Evolutionary conservation across 2,888 invertebrate genomes (phyloP).

Genomic region (Synergus japonicus): DNA sequence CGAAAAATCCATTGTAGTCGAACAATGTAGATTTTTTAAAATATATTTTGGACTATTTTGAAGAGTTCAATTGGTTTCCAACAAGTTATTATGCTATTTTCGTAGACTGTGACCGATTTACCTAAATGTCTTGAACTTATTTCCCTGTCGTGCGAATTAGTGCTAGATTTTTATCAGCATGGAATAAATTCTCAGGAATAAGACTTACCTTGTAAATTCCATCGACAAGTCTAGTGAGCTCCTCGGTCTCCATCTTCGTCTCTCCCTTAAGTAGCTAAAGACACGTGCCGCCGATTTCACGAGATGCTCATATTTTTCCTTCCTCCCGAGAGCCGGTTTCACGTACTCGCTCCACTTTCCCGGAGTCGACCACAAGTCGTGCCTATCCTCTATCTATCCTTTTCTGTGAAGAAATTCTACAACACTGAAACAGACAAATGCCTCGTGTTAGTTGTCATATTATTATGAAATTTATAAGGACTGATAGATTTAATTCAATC

Average conservation of each 20-base stretch:
- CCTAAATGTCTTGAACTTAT: not conserved
- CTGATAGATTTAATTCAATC: not conserved
- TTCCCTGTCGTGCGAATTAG: not conserved
- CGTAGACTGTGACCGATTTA: no score
- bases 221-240: conserved; percentile 93
- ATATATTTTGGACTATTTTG: not conserved
- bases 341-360: conserved; percentile 67
- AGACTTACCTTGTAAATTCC: conserved; percentile 90
- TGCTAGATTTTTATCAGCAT: not conserved
- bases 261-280: conserved; percentile 59
- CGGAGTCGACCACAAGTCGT: conserved; percentile 47
- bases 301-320: conserved; percentile 71
- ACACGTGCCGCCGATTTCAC: conserved; percentile 66
- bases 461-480: conserved; percentile 3
- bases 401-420: conserved; percentile 5
- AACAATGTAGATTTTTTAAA: not conserved
- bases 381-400: conserved; percentile 18
- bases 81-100: no score
- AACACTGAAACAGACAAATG: conserved; percentile 21
- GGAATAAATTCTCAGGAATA: not conserved
- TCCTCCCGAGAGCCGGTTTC: conserved; percentile 64
- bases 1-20: not conserved
- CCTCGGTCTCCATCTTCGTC: conserved; percentile 88
- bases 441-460: conserved; percentile 2
- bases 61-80: no score